Conservation (phyloP, 2,113 vertebrate genomes). For the Crypturellus undulatus region DNA sequence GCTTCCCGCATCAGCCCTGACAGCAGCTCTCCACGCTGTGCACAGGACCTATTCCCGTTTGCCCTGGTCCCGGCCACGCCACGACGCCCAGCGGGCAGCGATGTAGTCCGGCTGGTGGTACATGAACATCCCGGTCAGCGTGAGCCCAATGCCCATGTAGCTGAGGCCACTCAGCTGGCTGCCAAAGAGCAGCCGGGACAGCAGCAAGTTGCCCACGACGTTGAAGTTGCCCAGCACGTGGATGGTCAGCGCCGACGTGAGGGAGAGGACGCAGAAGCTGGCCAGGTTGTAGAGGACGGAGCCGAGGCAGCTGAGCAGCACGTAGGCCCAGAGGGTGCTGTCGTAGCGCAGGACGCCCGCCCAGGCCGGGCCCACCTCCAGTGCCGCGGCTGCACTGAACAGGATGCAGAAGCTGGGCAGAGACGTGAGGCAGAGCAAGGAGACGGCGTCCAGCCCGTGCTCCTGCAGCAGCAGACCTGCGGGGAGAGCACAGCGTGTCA, state of each 20-base stretch:
- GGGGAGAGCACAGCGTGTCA: not conserved
- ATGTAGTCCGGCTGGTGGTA: slow-evolving; percentile 92
- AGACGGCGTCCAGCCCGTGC: slow-evolving; percentile 89
- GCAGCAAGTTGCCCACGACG: slow-evolving; percentile 91
- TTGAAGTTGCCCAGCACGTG: slow-evolving; percentile 95
- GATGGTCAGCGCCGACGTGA: slow-evolving; percentile 95
- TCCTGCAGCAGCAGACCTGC: slow-evolving; percentile 93
- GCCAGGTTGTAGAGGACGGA: slow-evolving; percentile 97
- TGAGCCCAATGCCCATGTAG: slow-evolving; percentile 89
- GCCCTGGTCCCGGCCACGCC: not conserved
- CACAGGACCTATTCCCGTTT: not conserved
- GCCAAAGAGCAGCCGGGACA: slow-evolving; percentile 90
- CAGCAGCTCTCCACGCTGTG: accelerated
- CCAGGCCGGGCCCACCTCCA: slow-evolving; percentile 87
- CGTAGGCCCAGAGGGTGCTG: slow-evolving; percentile 86
- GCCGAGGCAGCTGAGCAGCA: slow-evolving; percentile 94
- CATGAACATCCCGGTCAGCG: slow-evolving; percentile 89
- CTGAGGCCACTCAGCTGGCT: slow-evolving; percentile 87
- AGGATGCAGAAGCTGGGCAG: slow-evolving; percentile 96
- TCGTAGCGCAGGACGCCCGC: slow-evolving; percentile 81
- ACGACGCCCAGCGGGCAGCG: slow-evolving; percentile 76
- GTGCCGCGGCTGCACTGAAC: slow-evolving; percentile 83
- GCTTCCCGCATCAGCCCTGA: not conserved
- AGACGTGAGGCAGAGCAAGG: slow-evolving; percentile 93
- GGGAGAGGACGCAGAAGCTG: slow-evolving; percentile 92